Evolutionary conservation across 2,888 invertebrate genomes (phyloP), one percentile per base, ranked within the genome.

Genomic region (Eilema caniola): DNA sequence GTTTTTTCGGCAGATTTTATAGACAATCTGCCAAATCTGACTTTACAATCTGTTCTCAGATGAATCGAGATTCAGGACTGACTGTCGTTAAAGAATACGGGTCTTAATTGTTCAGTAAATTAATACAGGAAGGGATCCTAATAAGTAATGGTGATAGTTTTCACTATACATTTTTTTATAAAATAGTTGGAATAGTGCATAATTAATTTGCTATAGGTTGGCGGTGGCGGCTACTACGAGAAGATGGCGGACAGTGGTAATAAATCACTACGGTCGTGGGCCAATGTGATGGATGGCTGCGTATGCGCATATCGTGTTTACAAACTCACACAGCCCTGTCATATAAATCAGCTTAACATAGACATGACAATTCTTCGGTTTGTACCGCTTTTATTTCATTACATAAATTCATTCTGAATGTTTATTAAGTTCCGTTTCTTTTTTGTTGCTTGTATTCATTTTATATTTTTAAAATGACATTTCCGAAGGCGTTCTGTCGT

Each of bases 181-280:
- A 70, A 37, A 25, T 41, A 20, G 20, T 53, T 31, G 7, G 12
- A 61, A 28, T 66, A 24, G 74, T 59, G 68, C 68, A 73, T 82
- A 86, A 89, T 89, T 85, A 88, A 87, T 89, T 87, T 83, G 80
- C 83, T 79, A 82, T 84, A 87, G 83, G 64, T 76, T 60, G 75
- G 75, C 76, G 64, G 71, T 71, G 60, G 71, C 59, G 41, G 78
- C 83, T 83, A 81, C 79, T 83, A 85, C 76, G 76, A 73, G 79
- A 85, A 82, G 73, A 76, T 80, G 71, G 79, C 77, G 79, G 81
- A 70, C 66, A 74, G 72, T 77, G 37, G 72, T 83, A 82, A 89
- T 90, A 87, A 89, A 91, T 90, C 88, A 89, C 82, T 77, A 76
- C 75, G 76, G 77, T 79, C 81, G 88, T 85, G 85, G 83, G 80